Evolutionary conservation across 2,113 vertebrate species (phyloP), one percentile per base, ranked within the genome.

Genomic region (Ptychochromis oligacanthus): DNA sequence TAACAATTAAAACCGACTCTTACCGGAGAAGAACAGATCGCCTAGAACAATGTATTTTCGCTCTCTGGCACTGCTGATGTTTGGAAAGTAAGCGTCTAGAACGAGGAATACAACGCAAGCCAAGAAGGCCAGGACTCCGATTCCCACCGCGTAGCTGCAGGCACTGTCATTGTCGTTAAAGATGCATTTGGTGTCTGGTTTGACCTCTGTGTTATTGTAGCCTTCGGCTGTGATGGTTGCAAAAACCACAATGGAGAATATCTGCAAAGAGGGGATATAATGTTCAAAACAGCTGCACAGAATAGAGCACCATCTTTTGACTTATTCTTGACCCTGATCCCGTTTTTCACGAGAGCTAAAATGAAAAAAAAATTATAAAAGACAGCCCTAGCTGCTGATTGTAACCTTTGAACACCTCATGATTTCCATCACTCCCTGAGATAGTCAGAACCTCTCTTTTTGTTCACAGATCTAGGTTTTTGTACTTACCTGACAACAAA

Each of bases 171-270:
- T 96, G 0, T 0, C 2, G 82, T 98, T 97, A 93, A 97, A 99
- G 56, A 99, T 75, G 74, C 98, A 99, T 4, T 38, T 10, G 2
- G 79, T 4, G 0, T 72, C 0, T 0, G 0, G 0, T 0, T 7
- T 0, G 0, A 0, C 0, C 0, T 0, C 0, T 0, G 0, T 0
- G 86, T 96, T 99, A 8, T 12, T 67, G 84, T 98, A 99, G 64
- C 98, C 98, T 70, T 99, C 98, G 0, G 93, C 96, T 0, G 97
- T 93, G 87, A 99, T 97, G 77, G 97, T 97, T 1, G 96, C 89
- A 81, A 99, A 99, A 8, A 98, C 98, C 28, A 99, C 95, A 20
- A 99, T 95, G 43, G 97, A 93, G 17, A 97, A 98, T 26, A 98
- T 0, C 98, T 99, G 95, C 8, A 82, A 34, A 60, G 17, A 67